These are phyloP conservation scores for Parnassius orleans DNA, from an alignment of 2,888 invertebrate genomes.

Conservation along the genomic window DNA sequence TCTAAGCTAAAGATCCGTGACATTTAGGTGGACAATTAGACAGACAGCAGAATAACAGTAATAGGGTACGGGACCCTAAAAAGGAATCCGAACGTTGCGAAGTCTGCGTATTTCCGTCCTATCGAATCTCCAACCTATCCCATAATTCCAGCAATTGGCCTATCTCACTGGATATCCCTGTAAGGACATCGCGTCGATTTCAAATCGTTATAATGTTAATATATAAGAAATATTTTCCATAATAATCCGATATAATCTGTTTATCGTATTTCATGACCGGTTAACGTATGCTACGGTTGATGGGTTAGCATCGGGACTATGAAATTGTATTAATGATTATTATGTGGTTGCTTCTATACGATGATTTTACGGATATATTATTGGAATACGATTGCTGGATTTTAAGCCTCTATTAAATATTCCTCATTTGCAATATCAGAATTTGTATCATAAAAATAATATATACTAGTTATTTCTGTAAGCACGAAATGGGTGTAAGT, in stretches of 20 bases:
- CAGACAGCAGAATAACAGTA: too few species aligned
- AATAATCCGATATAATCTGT: constrained; percentile 14
- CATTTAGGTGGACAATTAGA: too few species aligned
- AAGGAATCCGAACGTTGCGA: background rate
- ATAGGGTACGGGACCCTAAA: background rate
- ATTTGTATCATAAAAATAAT: too few species aligned
- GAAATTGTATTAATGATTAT: background rate
- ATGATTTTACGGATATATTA: background rate
- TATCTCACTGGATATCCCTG: constrained; percentile 14
- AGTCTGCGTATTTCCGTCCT: background rate
- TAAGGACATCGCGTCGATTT: constrained; percentile 16
- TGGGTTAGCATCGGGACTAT: background rate
- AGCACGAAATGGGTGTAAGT: too few species aligned
- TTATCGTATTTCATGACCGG: constrained; percentile 12
- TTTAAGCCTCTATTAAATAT: background rate
- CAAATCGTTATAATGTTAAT: constrained; percentile 19
- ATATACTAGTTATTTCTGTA: too few species aligned
- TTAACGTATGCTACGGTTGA: background rate
- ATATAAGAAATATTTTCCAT: constrained; percentile 22
- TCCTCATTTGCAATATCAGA: too few species aligned
- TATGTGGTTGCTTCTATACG: background rate
- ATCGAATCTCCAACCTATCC: constrained; percentile 3
- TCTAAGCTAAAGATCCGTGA: too few species aligned
- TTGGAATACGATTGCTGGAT: background rate
- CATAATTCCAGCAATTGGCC: background rate